Evolutionary conservation across 1,140 invertebrate genomes (phyloP).

Genomic region (Neodiprion fabricii): DNA sequence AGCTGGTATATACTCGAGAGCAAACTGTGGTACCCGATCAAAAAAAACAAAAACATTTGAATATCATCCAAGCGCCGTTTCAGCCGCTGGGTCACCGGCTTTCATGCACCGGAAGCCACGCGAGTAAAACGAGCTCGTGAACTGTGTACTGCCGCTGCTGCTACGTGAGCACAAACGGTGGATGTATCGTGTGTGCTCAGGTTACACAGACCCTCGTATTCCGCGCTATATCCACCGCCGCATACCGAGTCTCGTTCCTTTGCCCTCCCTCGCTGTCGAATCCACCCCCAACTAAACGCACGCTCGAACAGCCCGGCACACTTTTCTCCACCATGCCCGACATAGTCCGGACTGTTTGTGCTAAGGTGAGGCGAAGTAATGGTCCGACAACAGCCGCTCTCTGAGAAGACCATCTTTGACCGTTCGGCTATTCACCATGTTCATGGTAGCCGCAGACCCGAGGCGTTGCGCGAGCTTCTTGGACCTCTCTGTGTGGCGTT

Average conservation of each 20-base stretch:
- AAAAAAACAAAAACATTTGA: too few species aligned
- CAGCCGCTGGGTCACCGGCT: too few species aligned
- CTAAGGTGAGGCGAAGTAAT: not conserved
- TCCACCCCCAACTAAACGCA: not conserved
- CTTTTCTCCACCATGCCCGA: not conserved
- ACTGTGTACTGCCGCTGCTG: too few species aligned
- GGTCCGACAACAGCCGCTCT: not conserved
- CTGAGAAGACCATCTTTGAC: too few species aligned
- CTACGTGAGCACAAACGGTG: not conserved
- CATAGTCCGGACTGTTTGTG: not conserved
- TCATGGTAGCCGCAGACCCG: not conserved
- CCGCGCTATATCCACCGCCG: not conserved
- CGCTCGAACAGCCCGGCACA: not conserved
- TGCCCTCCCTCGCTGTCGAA: not conserved
- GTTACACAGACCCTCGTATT: not conserved
- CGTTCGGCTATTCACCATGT: not conserved
- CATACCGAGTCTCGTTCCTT: not conserved
- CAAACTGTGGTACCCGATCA: too few species aligned
- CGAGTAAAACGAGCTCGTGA: too few species aligned
- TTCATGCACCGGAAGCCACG: too few species aligned
- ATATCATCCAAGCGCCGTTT: too few species aligned
- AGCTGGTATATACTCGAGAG: too few species aligned
- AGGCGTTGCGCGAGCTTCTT: constrained; percentile 12
- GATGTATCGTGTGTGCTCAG: not conserved
- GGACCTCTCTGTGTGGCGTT: not conserved